phyloP scores from a whole-genome alignment of 2,888 invertebrate species.

The Apodemia mormo region DNA sequence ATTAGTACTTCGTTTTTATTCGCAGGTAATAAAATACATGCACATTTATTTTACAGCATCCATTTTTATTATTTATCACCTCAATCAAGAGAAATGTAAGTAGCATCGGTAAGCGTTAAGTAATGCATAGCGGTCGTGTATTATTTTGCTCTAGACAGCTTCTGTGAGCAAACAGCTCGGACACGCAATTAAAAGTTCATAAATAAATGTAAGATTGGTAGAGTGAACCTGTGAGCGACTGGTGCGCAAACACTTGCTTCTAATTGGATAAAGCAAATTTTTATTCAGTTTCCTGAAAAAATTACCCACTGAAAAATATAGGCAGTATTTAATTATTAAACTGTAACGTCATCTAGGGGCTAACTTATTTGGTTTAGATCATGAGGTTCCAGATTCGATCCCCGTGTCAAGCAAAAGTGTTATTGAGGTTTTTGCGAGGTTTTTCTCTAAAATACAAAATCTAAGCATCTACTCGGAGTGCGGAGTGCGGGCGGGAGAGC shows the following conservation, averaged over 20 bases:
- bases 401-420: too few species aligned
- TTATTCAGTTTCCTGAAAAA: conserved; percentile 32
- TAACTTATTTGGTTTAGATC: too few species aligned
- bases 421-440: too few species aligned
- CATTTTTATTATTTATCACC: conserved; percentile 15
- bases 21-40: too few species aligned
- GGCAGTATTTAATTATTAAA: too few species aligned
- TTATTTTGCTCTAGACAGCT: conserved; percentile 36
- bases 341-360: too few species aligned
- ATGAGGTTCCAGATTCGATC: too few species aligned
- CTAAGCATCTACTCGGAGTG: too few species aligned
- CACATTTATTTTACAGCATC: too few species aligned
- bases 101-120: conserved; percentile 22
- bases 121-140: conserved; percentile 39
- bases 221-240: conserved; percentile 53
- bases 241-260: conserved; percentile 49
- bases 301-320: neutral
- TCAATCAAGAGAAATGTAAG: conserved; percentile 23
- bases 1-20: too few species aligned
- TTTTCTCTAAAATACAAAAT: too few species aligned
- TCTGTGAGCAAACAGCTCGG: conserved; percentile 31
- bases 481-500: too few species aligned
- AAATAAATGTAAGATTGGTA: conserved; percentile 49
- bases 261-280: conserved; percentile 50
- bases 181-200: conserved; percentile 61